Evolutionary conservation across 2,888 invertebrate species (phyloP).

Genomic region (Podabrus alpinus): DNA sequence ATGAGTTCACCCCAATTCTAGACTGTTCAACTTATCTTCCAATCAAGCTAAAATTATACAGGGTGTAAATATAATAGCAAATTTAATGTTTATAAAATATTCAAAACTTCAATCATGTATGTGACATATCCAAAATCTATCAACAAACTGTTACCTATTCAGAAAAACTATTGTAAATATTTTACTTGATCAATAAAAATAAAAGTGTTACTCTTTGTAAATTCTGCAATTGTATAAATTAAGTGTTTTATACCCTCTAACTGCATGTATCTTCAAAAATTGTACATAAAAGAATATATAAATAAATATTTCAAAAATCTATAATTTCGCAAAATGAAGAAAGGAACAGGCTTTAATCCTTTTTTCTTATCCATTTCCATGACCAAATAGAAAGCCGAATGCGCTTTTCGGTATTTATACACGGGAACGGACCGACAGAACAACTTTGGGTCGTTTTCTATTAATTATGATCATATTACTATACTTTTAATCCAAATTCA

Average conservation of each 20-base stretch:
- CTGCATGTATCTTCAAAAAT: slow-evolving; percentile 19
- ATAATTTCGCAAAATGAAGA: background rate
- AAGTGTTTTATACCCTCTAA: slow-evolving; percentile 27
- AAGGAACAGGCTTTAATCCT: too few species aligned
- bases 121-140: slow-evolving; percentile 22
- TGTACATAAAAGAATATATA: slow-evolving; percentile 19
- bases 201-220: slow-evolving; percentile 11
- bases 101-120: slow-evolving; percentile 22
- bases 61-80: slow-evolving; percentile 30
- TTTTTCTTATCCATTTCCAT: too few species aligned
- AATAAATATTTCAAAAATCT: slow-evolving; percentile 7
- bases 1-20: background rate
- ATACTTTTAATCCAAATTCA: too few species aligned
- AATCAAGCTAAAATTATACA: slow-evolving; percentile 29
- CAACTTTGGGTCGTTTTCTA: too few species aligned
- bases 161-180: slow-evolving; percentile 19
- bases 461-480: too few species aligned
- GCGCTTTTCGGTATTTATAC: too few species aligned
- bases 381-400: too few species aligned
- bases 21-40: slow-evolving; percentile 21
- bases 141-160: slow-evolving; percentile 17
- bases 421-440: too few species aligned
- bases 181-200: slow-evolving; percentile 16
- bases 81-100: slow-evolving; percentile 20
- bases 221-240: slow-evolving; percentile 21